Evolutionary conservation across 2,113 vertebrate species (phyloP), one percentile per base, ranked within the genome.

Genomic region (Acinonyx jubatus): DNA sequence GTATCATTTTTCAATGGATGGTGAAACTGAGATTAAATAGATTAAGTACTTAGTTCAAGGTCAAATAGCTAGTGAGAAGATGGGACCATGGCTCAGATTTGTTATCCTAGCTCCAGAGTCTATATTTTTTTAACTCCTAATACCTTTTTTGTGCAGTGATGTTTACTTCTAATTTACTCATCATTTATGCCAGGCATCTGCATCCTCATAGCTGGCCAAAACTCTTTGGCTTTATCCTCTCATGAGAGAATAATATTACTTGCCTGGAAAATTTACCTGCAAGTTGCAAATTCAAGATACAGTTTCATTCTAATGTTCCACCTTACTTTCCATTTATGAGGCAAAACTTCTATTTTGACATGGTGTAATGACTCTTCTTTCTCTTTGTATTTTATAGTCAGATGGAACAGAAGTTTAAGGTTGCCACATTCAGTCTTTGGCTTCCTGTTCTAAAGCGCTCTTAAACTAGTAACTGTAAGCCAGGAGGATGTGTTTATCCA

Each of bases 371-470:
- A 57, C 52, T 89, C 82, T 89, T 84, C 63, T 88, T 93, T 71
- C 80, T 96, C 45, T 97, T 80, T 63, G 18, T 82, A 84, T 94
- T 96, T 96, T 96, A 96, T 87, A 89, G 84, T 74, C 57, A 66
- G 2, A 38, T 96, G 86, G 82, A 91, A 86, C 50, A 85, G 33
- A 96, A 86, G 78, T 89, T 94, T 96, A 41, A 80, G 84, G n/a
- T 93, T 90, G 71, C 73, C 73, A 81, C 69, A 68, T 82, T 96
- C 83, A n/a, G 23, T 82, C 86, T 96, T 92, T 95, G 71, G 55
- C 82, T 80, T 89, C 68, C 48, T 94, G 16, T 89, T 96, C 93
- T 79, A 89, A 73, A 85, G 82, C n/a, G 29, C 82, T 96, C 13
- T 93, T 94, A 90, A 89, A 29, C 48, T 79, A 41, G 68, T 76